These are phyloP conservation scores for Formica exsecta DNA, from an alignment of 1,140 invertebrate genomes.

Conservation along the genomic window DNA sequence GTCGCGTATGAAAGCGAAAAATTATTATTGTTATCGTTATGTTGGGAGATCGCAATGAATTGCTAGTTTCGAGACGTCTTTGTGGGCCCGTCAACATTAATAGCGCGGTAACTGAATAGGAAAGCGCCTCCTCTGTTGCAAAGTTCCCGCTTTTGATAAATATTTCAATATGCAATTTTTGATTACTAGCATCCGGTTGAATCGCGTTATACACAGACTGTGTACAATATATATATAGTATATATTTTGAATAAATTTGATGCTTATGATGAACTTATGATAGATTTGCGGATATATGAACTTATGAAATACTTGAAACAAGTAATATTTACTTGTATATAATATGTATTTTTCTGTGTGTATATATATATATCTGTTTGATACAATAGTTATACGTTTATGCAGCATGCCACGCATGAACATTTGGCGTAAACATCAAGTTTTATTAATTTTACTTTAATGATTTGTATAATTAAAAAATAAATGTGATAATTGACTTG, in stretches of 20 bases:
- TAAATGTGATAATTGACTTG: neutral
- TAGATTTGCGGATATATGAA: no score
- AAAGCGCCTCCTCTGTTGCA: conserved; percentile 20
- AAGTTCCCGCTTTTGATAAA: conserved; percentile 38
- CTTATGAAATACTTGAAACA: no score
- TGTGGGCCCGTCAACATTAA: conserved; percentile 45
- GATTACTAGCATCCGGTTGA: neutral
- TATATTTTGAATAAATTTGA: neutral
- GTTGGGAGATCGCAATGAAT: conserved; percentile 25
- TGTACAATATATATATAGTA: neutral
- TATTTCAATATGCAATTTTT: conserved; percentile 27
- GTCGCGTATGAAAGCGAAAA: conserved; percentile 38
- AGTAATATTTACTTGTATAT: no score
- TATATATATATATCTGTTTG: neutral
- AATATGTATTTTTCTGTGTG: no score
- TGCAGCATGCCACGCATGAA: neutral
- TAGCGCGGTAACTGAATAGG: conserved; percentile 42
- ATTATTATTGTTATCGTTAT: conserved; percentile 46
- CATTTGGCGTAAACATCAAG: neutral
- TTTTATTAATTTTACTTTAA: neutral
- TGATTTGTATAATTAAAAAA: neutral
- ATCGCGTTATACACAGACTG: neutral
- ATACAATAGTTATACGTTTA: neutral
- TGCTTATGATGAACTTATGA: no score
- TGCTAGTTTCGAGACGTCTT: conserved; percentile 49